phyloP scores from a whole-genome alignment of 1,140 invertebrate genomes.

The Aphelenchoides fujianensis region DNA sequence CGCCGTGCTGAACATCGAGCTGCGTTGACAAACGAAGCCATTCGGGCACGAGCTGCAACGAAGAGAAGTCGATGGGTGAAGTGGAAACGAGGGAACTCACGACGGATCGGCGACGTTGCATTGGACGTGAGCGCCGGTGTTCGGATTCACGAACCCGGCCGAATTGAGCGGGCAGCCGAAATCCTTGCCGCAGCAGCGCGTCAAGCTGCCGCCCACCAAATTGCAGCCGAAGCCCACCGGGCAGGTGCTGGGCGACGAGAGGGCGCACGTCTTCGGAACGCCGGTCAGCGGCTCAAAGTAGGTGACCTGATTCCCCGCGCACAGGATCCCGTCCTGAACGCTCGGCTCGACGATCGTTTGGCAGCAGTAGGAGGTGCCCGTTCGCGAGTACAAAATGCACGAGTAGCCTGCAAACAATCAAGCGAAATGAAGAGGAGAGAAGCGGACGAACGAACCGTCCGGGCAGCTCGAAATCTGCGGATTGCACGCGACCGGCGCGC shows the following conservation, averaged over 20 bases:
- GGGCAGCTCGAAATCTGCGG: constrained; percentile 58
- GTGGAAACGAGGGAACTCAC: constrained; percentile 32
- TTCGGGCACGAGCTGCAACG: constrained; percentile 54
- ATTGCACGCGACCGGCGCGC: constrained; percentile 60
- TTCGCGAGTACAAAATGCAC: constrained; percentile 56
- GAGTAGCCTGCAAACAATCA: constrained; percentile 60
- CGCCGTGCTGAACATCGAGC: constrained; percentile 47
- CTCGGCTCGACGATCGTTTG: constrained; percentile 37
- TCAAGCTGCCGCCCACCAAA: constrained; percentile 55
- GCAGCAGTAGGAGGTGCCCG: constrained; percentile 61
- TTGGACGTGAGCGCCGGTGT: constrained; percentile 52
- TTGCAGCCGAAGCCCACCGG: constrained; percentile 60
- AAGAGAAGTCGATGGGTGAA: constrained; percentile 18
- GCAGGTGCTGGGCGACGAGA: constrained; percentile 43
- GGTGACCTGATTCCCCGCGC: constrained; percentile 52
- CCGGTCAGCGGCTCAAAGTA: constrained; percentile 54
- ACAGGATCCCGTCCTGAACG: constrained; percentile 28
- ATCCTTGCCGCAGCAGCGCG: constrained; percentile 57
- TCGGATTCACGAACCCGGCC: constrained; percentile 57
- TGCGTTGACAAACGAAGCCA: constrained; percentile 39
- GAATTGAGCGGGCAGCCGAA: constrained; percentile 61
- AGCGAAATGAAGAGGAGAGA: background rate
- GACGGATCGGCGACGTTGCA: constrained; percentile 50
- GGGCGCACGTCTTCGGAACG: constrained; percentile 51
- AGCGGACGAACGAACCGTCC: constrained; percentile 45